phyloP scores from a whole-genome alignment of 2,113 vertebrate species.

The Melanotaenia duboulayi region DNA sequence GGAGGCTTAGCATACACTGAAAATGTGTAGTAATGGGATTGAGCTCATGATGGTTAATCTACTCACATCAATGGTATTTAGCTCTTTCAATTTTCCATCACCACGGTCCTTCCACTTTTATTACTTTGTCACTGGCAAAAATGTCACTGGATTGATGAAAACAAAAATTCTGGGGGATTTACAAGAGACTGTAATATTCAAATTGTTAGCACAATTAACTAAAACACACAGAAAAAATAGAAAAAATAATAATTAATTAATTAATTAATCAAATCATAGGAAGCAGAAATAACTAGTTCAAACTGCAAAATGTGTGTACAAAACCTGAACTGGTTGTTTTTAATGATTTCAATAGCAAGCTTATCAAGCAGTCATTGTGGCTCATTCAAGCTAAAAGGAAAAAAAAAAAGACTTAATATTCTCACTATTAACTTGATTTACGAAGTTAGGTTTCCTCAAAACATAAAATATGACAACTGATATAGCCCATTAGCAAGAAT shows the following conservation, averaged over 20 bases:
- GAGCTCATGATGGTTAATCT: slow-evolving; percentile 55
- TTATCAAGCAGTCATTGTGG: too few relatives aligned
- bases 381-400: too few relatives aligned
- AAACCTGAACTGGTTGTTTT: too few relatives aligned
- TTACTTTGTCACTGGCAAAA: slow-evolving; percentile 11
- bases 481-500: neutral
- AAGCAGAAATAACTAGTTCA: too few relatives aligned
- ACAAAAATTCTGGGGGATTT: neutral
- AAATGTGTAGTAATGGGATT: slow-evolving; percentile 61
- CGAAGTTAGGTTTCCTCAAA: neutral
- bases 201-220: too few relatives aligned
- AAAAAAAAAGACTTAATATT: too few relatives aligned
- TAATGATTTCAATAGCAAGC: too few relatives aligned
- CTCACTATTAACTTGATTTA: neutral
- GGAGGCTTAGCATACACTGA: slow-evolving; percentile 47
- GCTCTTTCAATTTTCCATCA: slow-evolving; percentile 19
- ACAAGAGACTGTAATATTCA: neutral
- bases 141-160: neutral
- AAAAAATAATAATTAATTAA: too few relatives aligned
- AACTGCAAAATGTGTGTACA: too few relatives aligned
- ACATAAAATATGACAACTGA: neutral
- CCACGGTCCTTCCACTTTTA: neutral
- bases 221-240: too few relatives aligned
- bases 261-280: too few relatives aligned
- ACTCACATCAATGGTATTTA: slow-evolving; percentile 47